Conservation (phyloP, 2,113 vertebrate genomes). For the Sinocyclocheilus grahami region DNA sequence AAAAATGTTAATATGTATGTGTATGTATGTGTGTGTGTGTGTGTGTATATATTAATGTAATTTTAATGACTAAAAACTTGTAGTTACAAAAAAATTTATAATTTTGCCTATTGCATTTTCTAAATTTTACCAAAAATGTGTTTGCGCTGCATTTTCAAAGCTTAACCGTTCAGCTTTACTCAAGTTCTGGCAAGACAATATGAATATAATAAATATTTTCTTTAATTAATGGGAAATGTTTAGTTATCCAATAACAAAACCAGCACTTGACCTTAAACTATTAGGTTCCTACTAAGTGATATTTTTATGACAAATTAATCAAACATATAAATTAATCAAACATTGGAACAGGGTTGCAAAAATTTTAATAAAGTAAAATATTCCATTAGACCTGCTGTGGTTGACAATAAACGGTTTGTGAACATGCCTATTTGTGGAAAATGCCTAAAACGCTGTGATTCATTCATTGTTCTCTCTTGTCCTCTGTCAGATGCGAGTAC, state of each 20-base stretch:
- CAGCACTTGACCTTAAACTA: neutral
- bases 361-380: neutral
- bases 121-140: too few relatives aligned
- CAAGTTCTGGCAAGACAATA: neutral
- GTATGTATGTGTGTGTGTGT: too few relatives aligned
- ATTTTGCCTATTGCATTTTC: too few relatives aligned
- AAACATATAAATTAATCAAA: too few relatives aligned
- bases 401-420: neutral
- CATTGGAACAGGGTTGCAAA: neutral
- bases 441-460: neutral
- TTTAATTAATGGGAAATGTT: neutral
- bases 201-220: neutral
- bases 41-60: too few relatives aligned
- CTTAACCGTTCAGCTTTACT: too few relatives aligned
- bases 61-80: too few relatives aligned
- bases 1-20: too few relatives aligned
- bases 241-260: neutral
- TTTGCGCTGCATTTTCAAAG: too few relatives aligned
- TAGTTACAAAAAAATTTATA: too few relatives aligned
- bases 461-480: neutral
- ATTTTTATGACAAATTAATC: too few relatives aligned
- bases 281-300: too few relatives aligned
- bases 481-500: constrained; percentile 76
- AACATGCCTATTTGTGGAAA: neutral
- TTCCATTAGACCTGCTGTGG: neutral